Evolutionary conservation across 2,797 vertebrate genomes (phyloP), one percentile per base, ranked within the genome.

Genomic region (Eulemur mongoz): DNA sequence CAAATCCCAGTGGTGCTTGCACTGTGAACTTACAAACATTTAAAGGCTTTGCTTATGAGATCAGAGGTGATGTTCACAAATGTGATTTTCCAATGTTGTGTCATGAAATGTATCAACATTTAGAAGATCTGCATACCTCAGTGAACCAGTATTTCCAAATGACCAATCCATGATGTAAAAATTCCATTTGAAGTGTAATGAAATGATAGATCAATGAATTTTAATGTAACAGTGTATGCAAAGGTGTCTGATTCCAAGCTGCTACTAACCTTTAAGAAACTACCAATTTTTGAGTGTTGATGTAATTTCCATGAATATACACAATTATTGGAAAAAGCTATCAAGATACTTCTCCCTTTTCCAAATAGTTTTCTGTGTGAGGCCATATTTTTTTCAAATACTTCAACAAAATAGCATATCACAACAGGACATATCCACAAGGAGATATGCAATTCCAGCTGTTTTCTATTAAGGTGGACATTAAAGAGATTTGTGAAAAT

Each of bases 111-210:
- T 32, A 72, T 73, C 80, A 78, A 65, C 20, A 72, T 93, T 91
- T 91, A 38, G 15, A 65, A 96, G 50, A 57, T 38, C 79, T 70
- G 43, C 20, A 3, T 89, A 88, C 59, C 35, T 85, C 81, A 89
- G 69, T 43, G 73, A 94, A 69, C 73, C 73, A 27, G 23, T 95
- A 85, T 91, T 96, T 96, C 86, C 73, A 85, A 92, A 32, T 73
- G 86, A 91, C 90, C 89, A 63, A 69, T 63, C 63, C 43, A 32
- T 85, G n/a, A 57, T 70, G 69, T 69, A 69, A 75, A 88, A 91
- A 38, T 96, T 95, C 48, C 72, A 43, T 91, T 89, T 65, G 25
- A 79, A 89, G 54, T 45, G 22, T 81, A 80, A 94, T 65, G 61
- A 7, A n/a, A 65, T n/a, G 81, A 87, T 17, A n/a, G 79, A 91